phyloP scores from a whole-genome alignment of 1,140 invertebrate species.

The Brachionus manjavacas region DNA sequence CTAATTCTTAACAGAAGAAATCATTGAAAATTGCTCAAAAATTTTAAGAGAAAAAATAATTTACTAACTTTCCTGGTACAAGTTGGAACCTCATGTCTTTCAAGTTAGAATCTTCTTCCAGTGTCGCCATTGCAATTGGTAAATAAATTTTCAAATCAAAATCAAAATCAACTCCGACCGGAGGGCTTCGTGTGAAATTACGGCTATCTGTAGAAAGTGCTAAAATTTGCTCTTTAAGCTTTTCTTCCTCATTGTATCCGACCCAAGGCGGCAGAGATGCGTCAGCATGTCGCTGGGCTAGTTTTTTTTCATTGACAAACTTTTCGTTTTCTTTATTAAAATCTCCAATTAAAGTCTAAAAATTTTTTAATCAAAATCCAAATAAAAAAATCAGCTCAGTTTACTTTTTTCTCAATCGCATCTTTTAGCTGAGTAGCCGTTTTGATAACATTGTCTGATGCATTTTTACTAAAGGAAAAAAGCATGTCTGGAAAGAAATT shows the following conservation, averaged over 20 bases:
- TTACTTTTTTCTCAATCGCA: conserved; percentile 89
- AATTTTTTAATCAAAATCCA: conserved; percentile 47
- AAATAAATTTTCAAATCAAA: conserved; percentile 84
- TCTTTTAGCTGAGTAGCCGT: conserved; percentile 85
- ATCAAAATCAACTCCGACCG: conserved; percentile 85
- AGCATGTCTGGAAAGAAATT: conserved; percentile 14
- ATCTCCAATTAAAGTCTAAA: conserved; percentile 83
- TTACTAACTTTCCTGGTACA: conserved; percentile 79
- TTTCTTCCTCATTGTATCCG: conserved; percentile 77
- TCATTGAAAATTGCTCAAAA: background rate
- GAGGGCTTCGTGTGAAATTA: conserved; percentile 92
- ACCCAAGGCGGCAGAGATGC: conserved; percentile 83
- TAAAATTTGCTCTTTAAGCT: conserved; percentile 85
- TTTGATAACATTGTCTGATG: conserved; percentile 57
- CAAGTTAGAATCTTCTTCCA: conserved; percentile 87
- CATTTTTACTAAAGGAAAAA: conserved; percentile 51
- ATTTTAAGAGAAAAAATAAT: background rate
- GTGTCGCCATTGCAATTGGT: conserved; percentile 83
- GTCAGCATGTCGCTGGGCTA: conserved; percentile 64
- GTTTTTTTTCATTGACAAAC: conserved; percentile 79
- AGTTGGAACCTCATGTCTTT: conserved; percentile 96
- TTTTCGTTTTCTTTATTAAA: conserved; percentile 93
- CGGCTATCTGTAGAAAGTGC: conserved; percentile 84
- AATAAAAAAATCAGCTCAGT: conserved; percentile 51
- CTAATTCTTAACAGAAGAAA: conserved; percentile 67